phyloP scores from a whole-genome alignment of 2,797 vertebrate genomes.

The Echeneis naucrates region DNA sequence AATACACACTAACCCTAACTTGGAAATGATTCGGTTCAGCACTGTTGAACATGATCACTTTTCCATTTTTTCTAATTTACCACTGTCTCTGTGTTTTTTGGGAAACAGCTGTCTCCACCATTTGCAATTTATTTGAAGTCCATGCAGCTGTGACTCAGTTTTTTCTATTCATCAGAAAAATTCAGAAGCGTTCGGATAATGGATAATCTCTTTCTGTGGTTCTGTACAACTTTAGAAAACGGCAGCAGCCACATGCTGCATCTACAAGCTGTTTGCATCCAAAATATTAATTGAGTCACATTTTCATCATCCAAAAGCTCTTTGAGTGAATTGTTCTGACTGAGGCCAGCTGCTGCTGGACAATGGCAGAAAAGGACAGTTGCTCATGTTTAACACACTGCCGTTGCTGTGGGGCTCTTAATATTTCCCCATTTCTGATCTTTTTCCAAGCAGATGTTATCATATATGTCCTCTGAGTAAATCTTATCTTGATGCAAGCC shows the following conservation, averaged over 20 bases:
- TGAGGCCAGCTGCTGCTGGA: constrained; percentile 35
- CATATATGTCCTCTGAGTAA: constrained; percentile 3
- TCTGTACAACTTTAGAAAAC: background rate
- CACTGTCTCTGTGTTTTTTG: background rate
- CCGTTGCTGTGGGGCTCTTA: constrained; percentile 16
- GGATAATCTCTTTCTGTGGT: background rate
- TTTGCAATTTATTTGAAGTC: constrained; percentile 13
- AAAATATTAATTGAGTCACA: constrained; percentile 4
- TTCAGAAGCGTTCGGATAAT: background rate
- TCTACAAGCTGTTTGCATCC: constrained; percentile 17
- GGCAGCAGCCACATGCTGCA: background rate
- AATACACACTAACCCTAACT: too few relatives aligned
- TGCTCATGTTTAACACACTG: constrained; percentile 19
- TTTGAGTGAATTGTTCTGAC: constrained; percentile 27
- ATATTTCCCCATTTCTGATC: background rate
- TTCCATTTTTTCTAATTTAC: background rate
- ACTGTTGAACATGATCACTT: background rate
- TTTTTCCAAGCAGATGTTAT: background rate
- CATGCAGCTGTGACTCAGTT: constrained; percentile 11
- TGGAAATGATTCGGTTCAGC: too few relatives aligned
- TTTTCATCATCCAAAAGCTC: constrained; percentile 31
- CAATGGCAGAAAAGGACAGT: constrained; percentile 12
- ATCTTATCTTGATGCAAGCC: background rate
- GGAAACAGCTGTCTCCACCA: background rate
- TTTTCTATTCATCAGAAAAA: background rate